Evolutionary conservation across 2,797 vertebrate species (phyloP), one percentile per base, ranked within the genome.

Genomic region (Tenualosa thibaudeaui): DNA sequence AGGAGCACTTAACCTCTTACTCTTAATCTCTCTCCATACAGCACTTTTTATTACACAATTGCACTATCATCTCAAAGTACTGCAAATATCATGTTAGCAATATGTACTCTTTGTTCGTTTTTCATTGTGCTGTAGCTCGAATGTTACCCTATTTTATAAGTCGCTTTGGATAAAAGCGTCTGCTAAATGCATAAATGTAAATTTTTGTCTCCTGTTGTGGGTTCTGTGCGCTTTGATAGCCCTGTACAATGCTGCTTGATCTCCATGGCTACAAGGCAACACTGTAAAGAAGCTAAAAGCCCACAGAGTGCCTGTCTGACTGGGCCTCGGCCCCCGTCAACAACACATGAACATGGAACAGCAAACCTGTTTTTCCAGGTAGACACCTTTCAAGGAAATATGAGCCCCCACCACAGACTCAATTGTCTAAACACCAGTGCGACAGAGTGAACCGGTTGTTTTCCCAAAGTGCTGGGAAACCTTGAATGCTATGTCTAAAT

Each of bases 171-270:
- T 31, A 31, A 31, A 31, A 31, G 31, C 31, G 1, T 31, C 31
- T 31, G 31, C 31, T 31, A 31, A 31, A 31, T 31, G 31, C 31
- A 31, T 31, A 31, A 31, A 31, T 31, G 31, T 31, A 31, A 0
- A 31, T 31, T 31, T 71, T 40, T 84, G 15, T n/a, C 15, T 56
- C 84, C 84, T 54, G 78, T 84, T 89, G 92, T 91, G 37, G 37
- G 43, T 83, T 96, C 96, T 96, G 94, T 85, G 91, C 92, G 96
- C 96, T 97, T 95, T 97, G 96, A 97, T 97, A 97, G 97, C 96
- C 97, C 96, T 97, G 96, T 97, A 97, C 97, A 97, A 97, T 97
- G 97, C 97, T 97, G 97, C 97, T 97, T 97, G 97, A 97, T 97
- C 96, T 97, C 96, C 96, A 97, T 95, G 68, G 95, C 95, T 94